phyloP scores from a whole-genome alignment of 2,888 invertebrate genomes.

The Gortyna flavago region DNA sequence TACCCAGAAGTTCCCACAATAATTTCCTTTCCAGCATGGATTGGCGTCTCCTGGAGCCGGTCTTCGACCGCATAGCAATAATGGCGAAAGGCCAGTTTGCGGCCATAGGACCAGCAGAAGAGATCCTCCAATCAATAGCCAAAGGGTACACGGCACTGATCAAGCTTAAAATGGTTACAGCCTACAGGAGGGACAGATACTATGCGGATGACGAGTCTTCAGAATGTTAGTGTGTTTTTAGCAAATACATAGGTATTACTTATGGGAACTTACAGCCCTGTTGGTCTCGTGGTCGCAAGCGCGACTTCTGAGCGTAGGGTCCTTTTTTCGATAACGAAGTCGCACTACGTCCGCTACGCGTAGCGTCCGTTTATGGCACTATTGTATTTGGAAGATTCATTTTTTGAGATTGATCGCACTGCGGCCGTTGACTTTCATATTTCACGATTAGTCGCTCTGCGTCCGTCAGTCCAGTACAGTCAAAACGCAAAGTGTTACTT shows the following conservation, averaged over 20 bases:
- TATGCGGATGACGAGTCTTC: not conserved
- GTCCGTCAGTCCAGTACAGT: too few relatives aligned
- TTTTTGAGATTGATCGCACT: too few relatives aligned
- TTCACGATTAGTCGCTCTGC: too few relatives aligned
- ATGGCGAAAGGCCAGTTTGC: constrained; percentile 48
- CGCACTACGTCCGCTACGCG: too few relatives aligned
- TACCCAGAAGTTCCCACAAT: not conserved
- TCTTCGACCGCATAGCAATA: constrained; percentile 50
- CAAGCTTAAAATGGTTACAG: constrained; percentile 48
- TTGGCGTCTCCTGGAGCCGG: constrained; percentile 40
- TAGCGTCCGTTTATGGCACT: too few relatives aligned
- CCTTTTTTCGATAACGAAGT: too few relatives aligned
- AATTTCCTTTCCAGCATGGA: constrained; percentile 33
- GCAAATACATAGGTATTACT: not conserved
- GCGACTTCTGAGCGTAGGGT: too few relatives aligned
- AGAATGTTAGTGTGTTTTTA: constrained; percentile 7
- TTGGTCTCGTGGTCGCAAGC: too few relatives aligned
- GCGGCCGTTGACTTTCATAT: too few relatives aligned
- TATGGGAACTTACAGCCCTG: too few relatives aligned
- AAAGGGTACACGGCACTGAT: constrained; percentile 49
- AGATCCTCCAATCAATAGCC: constrained; percentile 29
- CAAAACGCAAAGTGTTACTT: too few relatives aligned
- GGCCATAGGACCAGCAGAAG: constrained; percentile 39
- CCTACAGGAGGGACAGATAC: constrained; percentile 21
- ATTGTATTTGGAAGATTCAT: too few relatives aligned